Percentiles rank a stretch among this genome's conserved stretches.
phyloP scores from a whole-genome alignment of 2,797 vertebrate genomes.

The Siniperca obscura region DNA sequence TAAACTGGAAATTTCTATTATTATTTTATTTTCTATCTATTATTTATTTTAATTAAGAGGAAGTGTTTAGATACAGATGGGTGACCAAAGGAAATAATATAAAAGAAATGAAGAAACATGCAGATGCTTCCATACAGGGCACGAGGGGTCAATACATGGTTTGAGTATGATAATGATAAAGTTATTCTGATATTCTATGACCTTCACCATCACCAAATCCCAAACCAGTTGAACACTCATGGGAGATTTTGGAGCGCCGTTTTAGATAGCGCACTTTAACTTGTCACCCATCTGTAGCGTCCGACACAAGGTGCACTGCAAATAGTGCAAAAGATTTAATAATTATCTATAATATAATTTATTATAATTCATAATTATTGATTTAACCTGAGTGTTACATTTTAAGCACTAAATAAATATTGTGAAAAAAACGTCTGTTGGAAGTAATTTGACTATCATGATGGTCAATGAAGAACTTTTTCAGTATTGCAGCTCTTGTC shows the following conservation, averaged over 20 bases:
- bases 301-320: not conserved
- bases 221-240: not conserved
- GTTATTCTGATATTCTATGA: not conserved
- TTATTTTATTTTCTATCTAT: no score
- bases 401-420: not conserved
- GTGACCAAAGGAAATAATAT: not conserved
- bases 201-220: not conserved
- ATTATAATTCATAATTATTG: not conserved
- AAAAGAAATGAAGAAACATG: not conserved
- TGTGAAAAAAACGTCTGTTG: not conserved
- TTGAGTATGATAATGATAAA: not conserved
- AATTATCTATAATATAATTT: not conserved
- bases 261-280: not conserved
- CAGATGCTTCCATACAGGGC: not conserved
- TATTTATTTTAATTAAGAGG: not conserved
- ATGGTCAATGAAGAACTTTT: conserved; percentile 1
- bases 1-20: not conserved
- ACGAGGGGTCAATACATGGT: not conserved
- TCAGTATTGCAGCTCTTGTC: conserved; percentile 3
- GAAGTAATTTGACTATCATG: not conserved
- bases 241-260: not conserved
- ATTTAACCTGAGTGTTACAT: not conserved
- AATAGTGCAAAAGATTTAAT: not conserved
- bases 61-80: not conserved
- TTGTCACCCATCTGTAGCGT: not conserved